A percentile compares a stretch with the other conserved stretches of the same genome.
phyloP scores from a whole-genome alignment of 2,888 invertebrate genomes.

The Julus scandinavius region DNA sequence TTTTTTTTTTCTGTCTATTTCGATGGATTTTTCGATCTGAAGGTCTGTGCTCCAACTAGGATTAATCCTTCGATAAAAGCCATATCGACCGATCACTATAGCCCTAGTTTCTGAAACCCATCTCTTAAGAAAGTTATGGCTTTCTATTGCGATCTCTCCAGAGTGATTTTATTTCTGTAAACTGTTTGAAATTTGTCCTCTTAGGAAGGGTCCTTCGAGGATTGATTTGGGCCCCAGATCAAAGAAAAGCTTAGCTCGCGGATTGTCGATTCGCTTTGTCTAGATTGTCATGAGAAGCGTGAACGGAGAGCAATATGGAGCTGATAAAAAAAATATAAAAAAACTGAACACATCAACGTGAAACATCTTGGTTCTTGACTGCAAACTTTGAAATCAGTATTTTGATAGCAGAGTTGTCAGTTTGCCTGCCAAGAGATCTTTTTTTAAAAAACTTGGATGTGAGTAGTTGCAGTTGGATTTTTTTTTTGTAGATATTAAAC shows the following conservation, averaged over 20 bases:
- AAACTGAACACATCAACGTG: background rate
- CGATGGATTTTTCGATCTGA: background rate
- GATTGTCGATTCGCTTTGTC: background rate
- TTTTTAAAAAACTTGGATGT: background rate
- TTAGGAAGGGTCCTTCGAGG: background rate
- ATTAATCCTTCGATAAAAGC: background rate
- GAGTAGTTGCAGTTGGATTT: background rate
- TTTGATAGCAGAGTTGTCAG: background rate
- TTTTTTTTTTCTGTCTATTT: background rate
- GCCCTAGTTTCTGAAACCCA: background rate
- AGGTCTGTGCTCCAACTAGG: background rate
- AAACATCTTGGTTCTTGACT: background rate
- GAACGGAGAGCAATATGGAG: background rate
- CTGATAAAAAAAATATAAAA: background rate
- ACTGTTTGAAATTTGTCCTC: slow-evolving; percentile 20
- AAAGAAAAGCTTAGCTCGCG: background rate
- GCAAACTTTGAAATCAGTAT: background rate
- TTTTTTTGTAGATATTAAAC: background rate
- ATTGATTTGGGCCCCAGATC: background rate
- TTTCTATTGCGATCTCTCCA: background rate
- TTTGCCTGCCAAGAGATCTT: background rate
- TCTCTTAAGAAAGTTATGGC: background rate
- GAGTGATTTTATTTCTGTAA: background rate
- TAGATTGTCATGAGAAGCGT: slow-evolving; percentile 14
- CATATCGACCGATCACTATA: background rate